These are phyloP conservation scores for Acridotheres tristis DNA, from an alignment of 2,797 vertebrate species.

Conservation along the genomic window DNA sequence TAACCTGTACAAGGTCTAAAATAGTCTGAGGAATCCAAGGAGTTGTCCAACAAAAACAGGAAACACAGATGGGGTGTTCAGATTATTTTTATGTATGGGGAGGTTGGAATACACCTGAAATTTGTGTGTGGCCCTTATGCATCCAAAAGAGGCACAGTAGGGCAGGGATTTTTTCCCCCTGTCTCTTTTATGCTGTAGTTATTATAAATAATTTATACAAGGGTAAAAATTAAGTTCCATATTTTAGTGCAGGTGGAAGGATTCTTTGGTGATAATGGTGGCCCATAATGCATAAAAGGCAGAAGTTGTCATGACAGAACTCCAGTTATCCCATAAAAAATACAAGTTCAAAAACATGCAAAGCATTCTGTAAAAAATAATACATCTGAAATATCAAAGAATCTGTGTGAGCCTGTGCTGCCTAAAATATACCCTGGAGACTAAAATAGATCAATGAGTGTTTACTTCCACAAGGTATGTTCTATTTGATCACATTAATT, in stretches of 20 bases:
- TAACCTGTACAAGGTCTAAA: conserved; percentile 47
- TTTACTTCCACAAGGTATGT: conserved; percentile 3
- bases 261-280: background rate
- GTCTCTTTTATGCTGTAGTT: background rate
- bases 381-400: background rate
- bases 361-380: background rate
- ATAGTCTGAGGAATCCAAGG: conserved; percentile 35
- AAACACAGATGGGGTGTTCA: conserved; percentile 20
- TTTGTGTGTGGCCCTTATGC: background rate
- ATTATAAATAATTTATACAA: background rate
- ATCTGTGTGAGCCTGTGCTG: background rate
- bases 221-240: background rate
- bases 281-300: background rate
- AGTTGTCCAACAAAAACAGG: conserved; percentile 47
- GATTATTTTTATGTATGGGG: conserved; percentile 12
- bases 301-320: background rate
- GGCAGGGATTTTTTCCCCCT: background rate
- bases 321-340: background rate
- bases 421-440: background rate
- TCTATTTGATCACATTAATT: conserved; percentile 37
- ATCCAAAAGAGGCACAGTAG: background rate
- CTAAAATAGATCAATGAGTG: background rate
- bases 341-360: background rate
- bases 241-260: background rate
- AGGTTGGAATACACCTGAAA: background rate